Evolutionary conservation across 1,140 invertebrate genomes (phyloP).

Genomic region (Drosophila trapezifrons): DNA sequence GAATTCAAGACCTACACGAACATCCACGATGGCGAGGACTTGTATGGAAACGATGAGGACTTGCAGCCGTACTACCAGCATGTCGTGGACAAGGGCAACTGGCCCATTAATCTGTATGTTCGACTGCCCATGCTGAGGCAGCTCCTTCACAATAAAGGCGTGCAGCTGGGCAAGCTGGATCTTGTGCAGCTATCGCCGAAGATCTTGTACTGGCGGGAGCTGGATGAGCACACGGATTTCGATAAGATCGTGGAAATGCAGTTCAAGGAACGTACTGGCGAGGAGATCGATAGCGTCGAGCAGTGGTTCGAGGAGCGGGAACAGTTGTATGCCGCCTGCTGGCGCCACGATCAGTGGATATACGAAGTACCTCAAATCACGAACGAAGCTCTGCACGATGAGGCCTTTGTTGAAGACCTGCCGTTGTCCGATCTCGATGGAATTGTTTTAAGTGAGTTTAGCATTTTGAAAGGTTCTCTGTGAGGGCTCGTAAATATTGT

Average conservation of each 20-base stretch:
- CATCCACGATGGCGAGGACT: constrained; percentile 24
- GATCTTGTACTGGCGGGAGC: constrained; percentile 46
- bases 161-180: constrained; percentile 26
- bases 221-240: constrained; percentile 36
- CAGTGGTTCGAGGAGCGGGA: constrained; percentile 19
- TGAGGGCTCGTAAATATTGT: background rate
- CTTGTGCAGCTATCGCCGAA: constrained; percentile 53
- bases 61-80: constrained; percentile 34
- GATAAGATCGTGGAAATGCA: constrained; percentile 38
- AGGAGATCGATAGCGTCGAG: constrained; percentile 1
- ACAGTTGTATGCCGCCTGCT: constrained; percentile 40
- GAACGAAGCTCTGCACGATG: background rate
- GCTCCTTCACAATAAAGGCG: constrained; percentile 50
- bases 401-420: background rate
- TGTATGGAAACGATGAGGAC: constrained; percentile 19
- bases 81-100: constrained; percentile 50
- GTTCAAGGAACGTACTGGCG: constrained; percentile 18
- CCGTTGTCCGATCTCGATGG: background rate
- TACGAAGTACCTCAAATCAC: constrained; percentile 30
- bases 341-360: constrained; percentile 51
- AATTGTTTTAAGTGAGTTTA: constrained; percentile 10
- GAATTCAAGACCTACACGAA: constrained; percentile 50
- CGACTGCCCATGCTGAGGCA: constrained; percentile 22
- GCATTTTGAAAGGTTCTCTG: background rate
- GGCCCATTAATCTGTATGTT: constrained; percentile 50